A percentile compares a stretch with the other conserved stretches of the same genome.
These are phyloP conservation scores for Coranthus polyacanthus DNA, from an alignment of 2,797 vertebrate genomes.

Conservation along the genomic window DNA sequence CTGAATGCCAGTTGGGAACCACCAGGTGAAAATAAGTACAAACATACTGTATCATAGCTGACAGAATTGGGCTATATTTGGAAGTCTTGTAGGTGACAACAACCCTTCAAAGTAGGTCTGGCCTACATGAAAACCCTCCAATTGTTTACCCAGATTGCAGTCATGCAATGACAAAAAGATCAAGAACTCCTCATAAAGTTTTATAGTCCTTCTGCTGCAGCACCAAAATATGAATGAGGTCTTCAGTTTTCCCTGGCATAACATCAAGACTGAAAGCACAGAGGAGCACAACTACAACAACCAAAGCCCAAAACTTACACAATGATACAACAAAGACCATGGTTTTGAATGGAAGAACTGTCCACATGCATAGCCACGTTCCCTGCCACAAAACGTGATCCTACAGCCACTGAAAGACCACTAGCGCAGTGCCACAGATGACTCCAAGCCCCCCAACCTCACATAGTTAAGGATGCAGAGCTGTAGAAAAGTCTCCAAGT, in stretches of 20 bases:
- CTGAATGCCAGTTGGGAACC: constrained; percentile 15
- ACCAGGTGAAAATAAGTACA: constrained; percentile 15
- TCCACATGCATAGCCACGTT: constrained; percentile 32
- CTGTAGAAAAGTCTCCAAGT: constrained; percentile 55
- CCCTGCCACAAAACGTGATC: constrained; percentile 48
- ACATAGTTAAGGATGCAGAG: constrained; percentile 38
- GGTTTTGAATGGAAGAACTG: constrained; percentile 36
- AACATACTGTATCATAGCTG: constrained; percentile 34
- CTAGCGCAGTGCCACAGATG: constrained; percentile 55
- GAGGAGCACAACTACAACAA: constrained; percentile 17
- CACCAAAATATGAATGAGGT: constrained; percentile 38
- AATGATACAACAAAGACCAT: constrained; percentile 34
- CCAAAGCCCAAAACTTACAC: constrained; percentile 19
- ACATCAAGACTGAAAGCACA: constrained; percentile 20
- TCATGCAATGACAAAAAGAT: constrained; percentile 36
- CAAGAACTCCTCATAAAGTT: constrained; percentile 14
- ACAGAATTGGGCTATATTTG: constrained; percentile 44
- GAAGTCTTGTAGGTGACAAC: constrained; percentile 28
- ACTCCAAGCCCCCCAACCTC: constrained; percentile 48
- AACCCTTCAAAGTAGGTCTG: constrained; percentile 43
- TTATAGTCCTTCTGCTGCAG: constrained; percentile 3
- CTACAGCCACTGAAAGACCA: constrained; percentile 42
- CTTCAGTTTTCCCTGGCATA: constrained; percentile 36
- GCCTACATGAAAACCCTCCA: constrained; percentile 42
- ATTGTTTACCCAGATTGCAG: constrained; percentile 38